These are phyloP conservation scores for Astur gentilis DNA, from an alignment of 2,113 vertebrate species.

Conservation along the genomic window DNA sequence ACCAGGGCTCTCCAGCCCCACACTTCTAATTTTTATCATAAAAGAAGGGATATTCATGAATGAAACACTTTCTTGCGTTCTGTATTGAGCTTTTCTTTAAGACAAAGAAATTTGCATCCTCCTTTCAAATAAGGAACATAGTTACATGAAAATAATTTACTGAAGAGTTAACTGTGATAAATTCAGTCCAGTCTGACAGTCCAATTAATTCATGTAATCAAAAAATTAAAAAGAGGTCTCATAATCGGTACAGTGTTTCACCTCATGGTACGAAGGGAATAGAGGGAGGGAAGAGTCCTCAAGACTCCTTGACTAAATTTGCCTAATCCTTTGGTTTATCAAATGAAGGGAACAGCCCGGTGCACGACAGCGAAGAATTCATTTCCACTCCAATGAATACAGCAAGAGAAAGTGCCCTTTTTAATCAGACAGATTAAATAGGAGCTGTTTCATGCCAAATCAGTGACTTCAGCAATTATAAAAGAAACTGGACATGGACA, in stretches of 20 bases:
- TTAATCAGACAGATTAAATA: slow-evolving; percentile 41
- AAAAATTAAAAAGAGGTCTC: not conserved
- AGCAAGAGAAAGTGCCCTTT: not conserved
- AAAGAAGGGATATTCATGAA: not conserved
- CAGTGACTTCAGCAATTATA: slow-evolving; percentile 24
- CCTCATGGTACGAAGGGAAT: not conserved
- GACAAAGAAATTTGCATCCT: not conserved
- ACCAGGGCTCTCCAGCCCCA: not conserved
- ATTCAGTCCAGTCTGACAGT: not conserved
- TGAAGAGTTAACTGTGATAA: not conserved
- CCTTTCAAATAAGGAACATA: not conserved
- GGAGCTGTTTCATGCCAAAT: slow-evolving; percentile 24
- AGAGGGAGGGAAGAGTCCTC: not conserved
- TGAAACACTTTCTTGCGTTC: not conserved
- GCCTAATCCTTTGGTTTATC: slow-evolving; percentile 12
- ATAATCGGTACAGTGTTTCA: not conserved
- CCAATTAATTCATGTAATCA: slow-evolving; percentile 22
- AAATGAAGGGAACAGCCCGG: not conserved
- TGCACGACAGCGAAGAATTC: not conserved
- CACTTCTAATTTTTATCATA: not conserved
- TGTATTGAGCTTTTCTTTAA: not conserved
- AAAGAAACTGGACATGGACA: slow-evolving; percentile 14
- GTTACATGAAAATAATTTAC: not conserved
- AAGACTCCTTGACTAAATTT: slow-evolving; percentile 3
- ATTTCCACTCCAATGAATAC: not conserved